These are phyloP conservation scores for Allolobophora icterica DNA, from an alignment of 2,888 invertebrate genomes.

Conservation along the genomic window DNA sequence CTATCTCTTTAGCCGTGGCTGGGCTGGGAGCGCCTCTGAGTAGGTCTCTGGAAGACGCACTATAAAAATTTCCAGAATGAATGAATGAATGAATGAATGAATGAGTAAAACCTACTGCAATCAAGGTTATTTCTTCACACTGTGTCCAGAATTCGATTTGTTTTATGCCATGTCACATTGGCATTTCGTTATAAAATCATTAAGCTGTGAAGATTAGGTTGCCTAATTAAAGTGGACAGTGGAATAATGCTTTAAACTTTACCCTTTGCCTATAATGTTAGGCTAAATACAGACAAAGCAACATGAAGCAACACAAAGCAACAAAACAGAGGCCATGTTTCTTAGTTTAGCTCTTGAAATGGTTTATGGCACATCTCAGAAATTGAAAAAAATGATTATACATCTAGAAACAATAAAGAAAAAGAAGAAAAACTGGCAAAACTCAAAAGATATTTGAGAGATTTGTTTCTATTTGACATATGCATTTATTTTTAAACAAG, in stretches of 20 bases:
- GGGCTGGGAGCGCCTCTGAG: too few species aligned
- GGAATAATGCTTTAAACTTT: background rate
- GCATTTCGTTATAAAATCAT: too few species aligned
- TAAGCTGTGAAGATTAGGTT: too few species aligned
- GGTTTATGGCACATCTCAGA: background rate
- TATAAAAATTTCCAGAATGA: too few species aligned
- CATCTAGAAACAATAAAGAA: background rate
- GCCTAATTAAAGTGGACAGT: too few species aligned
- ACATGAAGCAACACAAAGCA: background rate
- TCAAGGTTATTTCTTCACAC: background rate
- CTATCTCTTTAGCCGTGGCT: too few species aligned
- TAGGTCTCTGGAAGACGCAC: too few species aligned
- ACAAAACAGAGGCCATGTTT: background rate
- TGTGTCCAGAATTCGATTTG: background rate
- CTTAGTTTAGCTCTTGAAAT: background rate
- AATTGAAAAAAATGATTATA: background rate
- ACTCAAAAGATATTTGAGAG: background rate
- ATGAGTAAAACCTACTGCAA: background rate
- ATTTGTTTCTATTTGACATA: background rate
- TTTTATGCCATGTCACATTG: too few species aligned
- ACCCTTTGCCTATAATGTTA: background rate
- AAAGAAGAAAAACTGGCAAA: background rate
- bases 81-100: too few species aligned
- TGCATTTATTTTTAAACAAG: background rate
- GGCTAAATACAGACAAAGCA: background rate